These are phyloP conservation scores for Pseudomyrmex sp. DNA, from an alignment of 1,140 invertebrate genomes.

Conservation along the genomic window DNA sequence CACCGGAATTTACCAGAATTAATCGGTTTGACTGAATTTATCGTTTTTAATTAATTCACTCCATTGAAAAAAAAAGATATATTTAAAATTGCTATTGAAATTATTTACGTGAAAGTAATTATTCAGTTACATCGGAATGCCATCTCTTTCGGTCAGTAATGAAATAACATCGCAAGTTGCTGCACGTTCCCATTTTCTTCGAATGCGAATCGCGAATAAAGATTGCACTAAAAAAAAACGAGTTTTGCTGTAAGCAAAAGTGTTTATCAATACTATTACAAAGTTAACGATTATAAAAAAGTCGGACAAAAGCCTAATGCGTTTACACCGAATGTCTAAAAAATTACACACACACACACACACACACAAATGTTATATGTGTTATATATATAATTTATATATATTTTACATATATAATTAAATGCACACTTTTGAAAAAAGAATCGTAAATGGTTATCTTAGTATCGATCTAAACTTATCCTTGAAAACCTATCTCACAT, in stretches of 20 bases:
- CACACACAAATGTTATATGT: too few species aligned
- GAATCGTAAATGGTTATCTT: too few species aligned
- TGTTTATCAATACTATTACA: background rate
- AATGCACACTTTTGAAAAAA: too few species aligned
- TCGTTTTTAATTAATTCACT: background rate
- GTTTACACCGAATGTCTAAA: too few species aligned
- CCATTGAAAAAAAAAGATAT: background rate
- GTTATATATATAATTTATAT: too few species aligned
- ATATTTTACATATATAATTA: too few species aligned
- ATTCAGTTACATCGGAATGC: background rate
- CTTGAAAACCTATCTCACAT: too few species aligned
- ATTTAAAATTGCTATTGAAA: background rate
- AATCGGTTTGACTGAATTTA: background rate
- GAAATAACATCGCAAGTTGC: constrained; percentile 11
- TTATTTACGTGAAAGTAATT: background rate
- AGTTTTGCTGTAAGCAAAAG: constrained; percentile 13
- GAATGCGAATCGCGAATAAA: constrained; percentile 36
- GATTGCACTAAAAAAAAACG: background rate
- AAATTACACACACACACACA: too few species aligned
- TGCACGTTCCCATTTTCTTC: constrained; percentile 27
- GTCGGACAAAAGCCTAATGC: too few species aligned
- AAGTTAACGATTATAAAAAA: background rate
- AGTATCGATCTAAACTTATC: too few species aligned
- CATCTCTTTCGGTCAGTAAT: background rate
- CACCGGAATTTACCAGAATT: background rate